Percentiles rank a stretch among this genome's conserved stretches.
Evolutionary conservation across 2,797 vertebrate species (phyloP).

Genomic region (Molossus molossus): DNA sequence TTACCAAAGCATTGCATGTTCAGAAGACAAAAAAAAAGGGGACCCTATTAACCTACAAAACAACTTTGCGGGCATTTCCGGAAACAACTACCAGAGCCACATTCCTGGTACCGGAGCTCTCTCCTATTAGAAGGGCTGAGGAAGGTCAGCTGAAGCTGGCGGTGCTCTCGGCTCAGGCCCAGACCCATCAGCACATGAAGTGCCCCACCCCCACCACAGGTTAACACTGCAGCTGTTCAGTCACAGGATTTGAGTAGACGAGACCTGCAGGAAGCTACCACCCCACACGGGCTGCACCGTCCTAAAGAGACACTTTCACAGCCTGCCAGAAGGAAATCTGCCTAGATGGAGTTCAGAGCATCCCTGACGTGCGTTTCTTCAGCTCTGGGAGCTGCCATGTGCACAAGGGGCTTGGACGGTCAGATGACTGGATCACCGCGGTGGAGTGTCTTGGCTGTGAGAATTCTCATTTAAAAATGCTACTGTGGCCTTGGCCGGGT

Average conservation of each 20-base stretch:
- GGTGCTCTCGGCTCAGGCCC: not conserved
- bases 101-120: not conserved
- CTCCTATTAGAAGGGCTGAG: not conserved
- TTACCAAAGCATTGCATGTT: not conserved
- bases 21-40: not conserved
- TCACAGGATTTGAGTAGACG: not conserved
- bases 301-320: not conserved
- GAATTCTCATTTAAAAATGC: not conserved
- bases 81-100: not conserved
- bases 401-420: not conserved
- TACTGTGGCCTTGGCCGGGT: not conserved
- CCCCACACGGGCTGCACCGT: not conserved
- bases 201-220: rapidly evolving
- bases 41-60: not conserved
- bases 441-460: not conserved
- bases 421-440: not conserved
- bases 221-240: not conserved
- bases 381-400: not conserved
- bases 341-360: not conserved
- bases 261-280: not conserved
- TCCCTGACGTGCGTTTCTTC: not conserved
- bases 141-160: not conserved
- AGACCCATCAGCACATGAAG: not conserved
- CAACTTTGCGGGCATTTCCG: constrained; percentile 37
- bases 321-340: not conserved